Percentiles rank a stretch among this genome's conserved stretches.
Evolutionary conservation across 2,113 vertebrate species (phyloP).

Genomic region (Aviceda subcristata): DNA sequence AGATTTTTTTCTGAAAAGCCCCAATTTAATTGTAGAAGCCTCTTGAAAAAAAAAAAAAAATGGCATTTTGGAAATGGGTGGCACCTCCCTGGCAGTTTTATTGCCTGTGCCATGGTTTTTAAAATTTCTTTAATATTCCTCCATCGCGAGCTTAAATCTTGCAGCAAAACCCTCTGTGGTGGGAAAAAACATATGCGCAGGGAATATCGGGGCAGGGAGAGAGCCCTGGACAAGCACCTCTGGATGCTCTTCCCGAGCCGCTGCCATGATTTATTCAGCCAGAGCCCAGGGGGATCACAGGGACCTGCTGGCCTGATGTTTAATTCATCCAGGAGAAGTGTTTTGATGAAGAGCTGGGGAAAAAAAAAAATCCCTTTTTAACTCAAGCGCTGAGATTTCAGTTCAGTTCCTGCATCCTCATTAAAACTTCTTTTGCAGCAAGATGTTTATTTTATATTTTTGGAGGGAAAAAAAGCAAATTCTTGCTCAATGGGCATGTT

Average conservation of each 20-base stretch:
- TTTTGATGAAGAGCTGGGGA: conserved; percentile 58
- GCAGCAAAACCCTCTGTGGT: neutral
- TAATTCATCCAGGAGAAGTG: conserved; percentile 65
- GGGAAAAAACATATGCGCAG: conserved; percentile 65
- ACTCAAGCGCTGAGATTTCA: conserved; percentile 23
- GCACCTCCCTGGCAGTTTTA: neutral
- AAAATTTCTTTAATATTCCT: neutral
- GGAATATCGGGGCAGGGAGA: conserved; percentile 73
- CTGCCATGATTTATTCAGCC: conserved; percentile 79
- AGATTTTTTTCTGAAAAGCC: neutral
- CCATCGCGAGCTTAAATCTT: neutral
- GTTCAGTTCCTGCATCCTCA: neutral
- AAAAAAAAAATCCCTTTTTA: neutral
- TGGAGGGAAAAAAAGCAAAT: neutral
- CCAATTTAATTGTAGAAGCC: neutral
- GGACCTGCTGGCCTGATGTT: conserved; percentile 75
- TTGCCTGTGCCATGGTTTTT: neutral
- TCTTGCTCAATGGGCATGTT: neutral
- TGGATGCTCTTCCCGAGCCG: conserved; percentile 71
- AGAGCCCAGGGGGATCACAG: conserved; percentile 58
- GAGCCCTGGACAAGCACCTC: conserved; percentile 74
- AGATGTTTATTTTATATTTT: neutral
- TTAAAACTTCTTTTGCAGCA: conserved; percentile 33
- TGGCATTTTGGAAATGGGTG: neutral
- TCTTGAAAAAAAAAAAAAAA: neutral